Evolutionary conservation across 2,113 vertebrate genomes (phyloP), one percentile per base, ranked within the genome.

Genomic region (Oncorhynchus mykiss): DNA sequence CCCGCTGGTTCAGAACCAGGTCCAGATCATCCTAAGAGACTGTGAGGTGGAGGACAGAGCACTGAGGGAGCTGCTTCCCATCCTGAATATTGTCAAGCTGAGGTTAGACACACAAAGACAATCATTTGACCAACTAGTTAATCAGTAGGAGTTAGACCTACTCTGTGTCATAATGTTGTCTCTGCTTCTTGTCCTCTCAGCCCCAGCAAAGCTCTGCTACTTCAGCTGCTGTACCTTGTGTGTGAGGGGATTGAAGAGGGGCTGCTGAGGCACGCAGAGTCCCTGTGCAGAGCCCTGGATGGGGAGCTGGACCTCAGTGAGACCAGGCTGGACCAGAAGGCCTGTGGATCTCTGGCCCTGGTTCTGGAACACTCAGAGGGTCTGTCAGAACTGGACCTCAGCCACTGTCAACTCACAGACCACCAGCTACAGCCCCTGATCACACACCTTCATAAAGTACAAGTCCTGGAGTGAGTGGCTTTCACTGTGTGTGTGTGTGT

Each of bases 361-460:
- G 4, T 85, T 71, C 73, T 87, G 79, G 79, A 85, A 31, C 49
- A 78, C 45, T 81, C 74, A 71, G 81, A 83, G 49, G 83, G 81
- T 5, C 62, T 85, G 20, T 77, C 67, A 48, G 75, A 87, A 70
- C 83, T 85, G 73, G 79, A 87, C 78, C 80, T 87, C 54, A 87
- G 82, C 70, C 76, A 84, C 68, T 86, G 85, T n/a, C 71, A 71
- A 27, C 78, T 86, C 24, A 84, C 70, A 13, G 80, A 84, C 39
- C n/a, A 76, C 2, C 68, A 60, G 7, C 45, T 87, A 73, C 59
- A 82, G 45, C 71, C 72, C 45, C 76, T 87, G 76, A 60, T 79
- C 31, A 74, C 82, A 70, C 70, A 81, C 51, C 72, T 84, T 60
- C 76, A 82, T 72, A 87, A 87, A 82, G 54, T 18, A 22, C 14